Evolutionary conservation across 1,140 invertebrate genomes (phyloP).

Genomic region (Wiebesia pumilae): DNA sequence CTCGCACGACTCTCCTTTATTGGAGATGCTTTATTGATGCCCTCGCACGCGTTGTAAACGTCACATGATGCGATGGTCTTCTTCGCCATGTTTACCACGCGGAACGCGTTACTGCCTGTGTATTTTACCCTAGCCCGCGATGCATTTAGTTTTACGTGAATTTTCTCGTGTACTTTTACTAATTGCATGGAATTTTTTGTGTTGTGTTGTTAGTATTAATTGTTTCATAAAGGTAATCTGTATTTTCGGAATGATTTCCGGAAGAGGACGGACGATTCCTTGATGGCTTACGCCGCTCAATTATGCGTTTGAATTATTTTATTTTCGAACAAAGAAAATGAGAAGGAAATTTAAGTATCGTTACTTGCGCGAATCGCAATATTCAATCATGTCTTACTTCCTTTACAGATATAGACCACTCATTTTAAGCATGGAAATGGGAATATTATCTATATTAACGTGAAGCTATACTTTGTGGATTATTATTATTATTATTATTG

Average conservation of each 20-base stretch:
- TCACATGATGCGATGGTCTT: neutral
- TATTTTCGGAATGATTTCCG: neutral
- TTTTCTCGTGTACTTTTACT: neutral
- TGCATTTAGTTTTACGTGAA: slow-evolving; percentile 5
- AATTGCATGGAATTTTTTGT: neutral
- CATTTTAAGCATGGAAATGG: neutral
- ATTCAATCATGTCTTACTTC: neutral
- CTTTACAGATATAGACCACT: neutral
- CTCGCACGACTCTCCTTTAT: neutral
- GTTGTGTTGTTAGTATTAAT: neutral
- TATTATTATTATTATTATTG: too few species aligned
- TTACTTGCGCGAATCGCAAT: neutral
- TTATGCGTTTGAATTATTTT: slow-evolving; percentile 14
- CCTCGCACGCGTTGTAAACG: slow-evolving; percentile 1
- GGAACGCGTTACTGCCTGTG: neutral
- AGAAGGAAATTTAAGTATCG: neutral
- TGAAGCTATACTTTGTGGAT: too few species aligned
- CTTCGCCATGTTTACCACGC: neutral
- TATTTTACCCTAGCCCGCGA: neutral
- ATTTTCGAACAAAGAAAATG: neutral
- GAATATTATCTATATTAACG: too few species aligned
- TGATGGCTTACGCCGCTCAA: neutral
- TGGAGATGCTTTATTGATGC: slow-evolving; percentile 24
- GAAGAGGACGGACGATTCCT: neutral
- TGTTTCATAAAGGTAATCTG: slow-evolving; percentile 9